Evolutionary conservation across 2,888 invertebrate genomes (phyloP), one percentile per base, ranked within the genome.

Genomic region (Dasysyrphus albostriatus): DNA sequence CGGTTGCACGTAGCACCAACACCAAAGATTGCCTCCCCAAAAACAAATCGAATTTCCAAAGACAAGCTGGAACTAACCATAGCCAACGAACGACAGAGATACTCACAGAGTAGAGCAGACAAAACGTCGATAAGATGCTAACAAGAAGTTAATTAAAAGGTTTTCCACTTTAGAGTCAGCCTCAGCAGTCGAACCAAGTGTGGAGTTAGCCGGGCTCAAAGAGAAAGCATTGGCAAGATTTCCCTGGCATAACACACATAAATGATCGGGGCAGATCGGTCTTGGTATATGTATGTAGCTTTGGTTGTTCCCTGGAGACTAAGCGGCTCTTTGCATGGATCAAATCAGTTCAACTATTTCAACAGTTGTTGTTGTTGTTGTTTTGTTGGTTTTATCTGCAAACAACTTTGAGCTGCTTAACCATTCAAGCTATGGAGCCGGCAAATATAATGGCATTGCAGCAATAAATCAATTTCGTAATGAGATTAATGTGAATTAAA

Each of bases 391-490:
- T 49, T n/a, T 49, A 54, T 54, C 70, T 54, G 47, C 37, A n/a
- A 37, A 10, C 29, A 19, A 34, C 65, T 51, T 54, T 24, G 63
- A 73, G 61, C 77, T 58, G 72, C 72, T 73, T 78, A 73, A 51
- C 65, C 73, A 73, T 83, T 83, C 65, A 70, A 72, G 61, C 72
- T 61, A 72, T 70, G 37, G 37, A 65, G 83, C 77, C 82, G 83
- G 75, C 83, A 83, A 49, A 24, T 51, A 24, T 51, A 79, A 83
- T 83, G 79, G 79, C 72, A 83, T 73, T 79, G 83, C 78, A 63
- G 69, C 88, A 88, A 88, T 88, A 88, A 83, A 83, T 88, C 88
- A 88, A 88, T 83, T 83, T 79, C 83, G 83, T 88, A 88, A 83
- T 88, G 88, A 83, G 83, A 83, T 80, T 80, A 88, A 88, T 80